Evolutionary conservation across 2,888 invertebrate species (phyloP).

Genomic region (Callinectes sapidus): DNA sequence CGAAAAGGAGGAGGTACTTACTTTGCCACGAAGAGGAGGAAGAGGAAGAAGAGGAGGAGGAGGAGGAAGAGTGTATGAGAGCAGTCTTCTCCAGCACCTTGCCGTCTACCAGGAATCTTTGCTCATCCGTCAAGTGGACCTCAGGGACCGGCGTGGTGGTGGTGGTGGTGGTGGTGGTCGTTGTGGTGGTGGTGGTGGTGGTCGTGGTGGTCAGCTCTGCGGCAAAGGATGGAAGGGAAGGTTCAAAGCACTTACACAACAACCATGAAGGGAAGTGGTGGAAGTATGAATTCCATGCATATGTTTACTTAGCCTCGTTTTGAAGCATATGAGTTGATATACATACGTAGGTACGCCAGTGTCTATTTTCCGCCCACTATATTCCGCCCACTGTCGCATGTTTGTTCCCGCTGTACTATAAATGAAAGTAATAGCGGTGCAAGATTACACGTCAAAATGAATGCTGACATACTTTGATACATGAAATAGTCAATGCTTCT

Average conservation of each 20-base stretch:
- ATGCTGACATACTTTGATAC: too few relatives aligned
- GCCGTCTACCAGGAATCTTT: not conserved
- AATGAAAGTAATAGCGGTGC: not conserved
- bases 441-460: not conserved
- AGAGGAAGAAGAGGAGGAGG: not conserved
- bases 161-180: not conserved
- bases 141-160: not conserved
- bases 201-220: constrained; percentile 14
- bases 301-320: not conserved
- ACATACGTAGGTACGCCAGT: not conserved
- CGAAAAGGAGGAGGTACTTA: not conserved
- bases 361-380: not conserved
- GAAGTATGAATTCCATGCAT: not conserved
- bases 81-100: not conserved
- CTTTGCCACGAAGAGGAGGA: constrained; percentile 10
- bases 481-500: too few relatives aligned
- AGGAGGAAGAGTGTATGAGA: constrained; percentile 22
- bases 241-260: not conserved
- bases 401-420: not conserved
- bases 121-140: not conserved
- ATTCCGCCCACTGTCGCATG: not conserved
- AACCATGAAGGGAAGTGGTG: not conserved
- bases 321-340: not conserved
- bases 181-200: not conserved
- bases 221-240: not conserved